These are phyloP conservation scores for Sardina pilchardus DNA, from an alignment of 2,113 vertebrate species.

Conservation along the genomic window DNA sequence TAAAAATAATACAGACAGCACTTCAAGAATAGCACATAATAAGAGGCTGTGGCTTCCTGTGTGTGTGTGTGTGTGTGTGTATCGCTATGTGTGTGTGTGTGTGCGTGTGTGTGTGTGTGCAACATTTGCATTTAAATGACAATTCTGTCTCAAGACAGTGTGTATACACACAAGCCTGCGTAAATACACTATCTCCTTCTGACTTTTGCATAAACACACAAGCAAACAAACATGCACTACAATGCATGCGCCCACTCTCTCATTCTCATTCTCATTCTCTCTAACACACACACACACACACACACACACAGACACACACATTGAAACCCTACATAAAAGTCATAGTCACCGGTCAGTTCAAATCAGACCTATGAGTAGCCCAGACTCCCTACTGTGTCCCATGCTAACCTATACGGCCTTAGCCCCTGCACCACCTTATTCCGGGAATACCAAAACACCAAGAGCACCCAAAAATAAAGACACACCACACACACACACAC, in stretches of 20 bases:
- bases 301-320: conserved; percentile 25
- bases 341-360: no score
- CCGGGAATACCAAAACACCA: neutral
- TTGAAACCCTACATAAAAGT: no score
- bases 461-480: no score
- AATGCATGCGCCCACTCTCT: no score
- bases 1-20: conserved; percentile 6
- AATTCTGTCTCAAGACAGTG: neutral
- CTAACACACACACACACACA: conserved; percentile 21
- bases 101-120: conserved; percentile 39
- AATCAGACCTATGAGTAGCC: neutral
- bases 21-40: conserved; percentile 1
- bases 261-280: no score
- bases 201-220: neutral
- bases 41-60: neutral
- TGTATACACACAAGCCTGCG: neutral
- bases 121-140: conserved; percentile 8
- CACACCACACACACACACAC: no score
- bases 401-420: neutral
- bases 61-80: neutral
- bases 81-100: conserved; percentile 29
- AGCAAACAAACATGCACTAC: neutral
- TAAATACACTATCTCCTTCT: neutral
- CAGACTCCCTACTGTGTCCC: neutral
- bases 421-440: neutral